Evolutionary conservation across 92 coral and sea anemone genomes (phyloP).

Genomic region (Heliopora coerulea): DNA sequence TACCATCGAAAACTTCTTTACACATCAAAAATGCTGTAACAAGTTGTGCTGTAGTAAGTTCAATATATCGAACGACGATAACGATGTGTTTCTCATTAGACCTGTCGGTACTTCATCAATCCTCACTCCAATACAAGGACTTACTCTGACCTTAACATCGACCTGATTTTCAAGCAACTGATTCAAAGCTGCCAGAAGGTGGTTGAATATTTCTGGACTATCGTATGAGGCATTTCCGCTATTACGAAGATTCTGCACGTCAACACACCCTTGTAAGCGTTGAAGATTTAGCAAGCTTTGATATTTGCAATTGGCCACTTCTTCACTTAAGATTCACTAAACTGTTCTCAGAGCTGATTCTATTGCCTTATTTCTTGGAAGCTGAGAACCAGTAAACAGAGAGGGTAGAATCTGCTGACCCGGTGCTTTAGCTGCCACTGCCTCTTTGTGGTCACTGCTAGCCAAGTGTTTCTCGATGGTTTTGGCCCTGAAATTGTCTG

Average conservation of each 20-base stretch:
- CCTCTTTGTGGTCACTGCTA: slow-evolving; percentile 18
- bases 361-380: slow-evolving; percentile 13
- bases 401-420: too few relatives aligned
- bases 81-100: too few relatives aligned
- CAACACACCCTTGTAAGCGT: slow-evolving; percentile 19
- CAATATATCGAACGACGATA: too few relatives aligned
- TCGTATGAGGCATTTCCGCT: neutral
- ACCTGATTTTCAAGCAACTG: too few relatives aligned
- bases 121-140: too few relatives aligned
- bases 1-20: too few relatives aligned
- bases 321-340: slow-evolving; percentile 21
- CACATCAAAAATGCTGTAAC: too few relatives aligned
- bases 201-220: slow-evolving; percentile 19
- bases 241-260: neutral
- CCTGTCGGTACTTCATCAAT: too few relatives aligned
- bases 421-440: slow-evolving; percentile 8
- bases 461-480: slow-evolving; percentile 21
- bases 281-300: slow-evolving; percentile 23
- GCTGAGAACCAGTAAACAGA: too few relatives aligned
- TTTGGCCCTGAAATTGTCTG: slow-evolving; percentile 6
- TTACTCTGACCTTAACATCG: too few relatives aligned
- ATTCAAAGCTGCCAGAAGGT: neutral
- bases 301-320: slow-evolving; percentile 32
- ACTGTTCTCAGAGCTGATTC: slow-evolving; percentile 31
- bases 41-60: too few relatives aligned